phyloP scores from a whole-genome alignment of 2,113 vertebrate genomes.

The Phasianus colchicus region DNA sequence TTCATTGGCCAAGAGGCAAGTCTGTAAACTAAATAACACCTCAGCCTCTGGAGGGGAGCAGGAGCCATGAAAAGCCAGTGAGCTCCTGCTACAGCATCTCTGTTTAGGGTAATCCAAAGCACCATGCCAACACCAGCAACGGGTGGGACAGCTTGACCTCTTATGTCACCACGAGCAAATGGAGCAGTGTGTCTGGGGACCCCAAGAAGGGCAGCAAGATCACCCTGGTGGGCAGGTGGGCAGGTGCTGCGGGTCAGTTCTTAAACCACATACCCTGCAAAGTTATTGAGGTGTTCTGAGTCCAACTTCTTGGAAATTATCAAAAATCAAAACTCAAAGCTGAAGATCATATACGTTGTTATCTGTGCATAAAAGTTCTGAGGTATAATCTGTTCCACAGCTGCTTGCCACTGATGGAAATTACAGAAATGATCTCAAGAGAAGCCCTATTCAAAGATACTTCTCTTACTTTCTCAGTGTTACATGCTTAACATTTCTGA shows the following conservation, averaged over 20 bases:
- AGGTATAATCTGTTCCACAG: not conserved
- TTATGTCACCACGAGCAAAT: not conserved
- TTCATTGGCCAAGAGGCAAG: not conserved
- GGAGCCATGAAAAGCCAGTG: not conserved
- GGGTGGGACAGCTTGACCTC: not conserved
- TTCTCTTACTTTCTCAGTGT: not conserved
- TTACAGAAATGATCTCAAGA: not conserved
- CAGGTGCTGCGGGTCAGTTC: fast-evolving
- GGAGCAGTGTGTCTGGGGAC: not conserved
- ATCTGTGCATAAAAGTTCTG: not conserved
- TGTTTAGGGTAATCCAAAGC: not conserved
- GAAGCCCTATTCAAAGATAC: not conserved
- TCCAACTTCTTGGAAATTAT: not conserved
- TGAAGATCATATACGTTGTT: not conserved
- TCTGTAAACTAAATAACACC: not conserved
- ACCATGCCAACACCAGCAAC: fast-evolving
- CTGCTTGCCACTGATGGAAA: not conserved
- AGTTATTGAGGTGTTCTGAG: not conserved
- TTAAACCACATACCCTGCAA: not conserved
- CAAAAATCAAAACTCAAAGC: not conserved
- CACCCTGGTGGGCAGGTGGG: not conserved
- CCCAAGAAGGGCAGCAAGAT: not conserved
- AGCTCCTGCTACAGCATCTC: not conserved
- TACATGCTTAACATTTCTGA: not conserved
- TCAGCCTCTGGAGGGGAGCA: not conserved